Evolutionary conservation across 2,113 vertebrate species (phyloP).

Genomic region (Mormyrus iriodes): DNA sequence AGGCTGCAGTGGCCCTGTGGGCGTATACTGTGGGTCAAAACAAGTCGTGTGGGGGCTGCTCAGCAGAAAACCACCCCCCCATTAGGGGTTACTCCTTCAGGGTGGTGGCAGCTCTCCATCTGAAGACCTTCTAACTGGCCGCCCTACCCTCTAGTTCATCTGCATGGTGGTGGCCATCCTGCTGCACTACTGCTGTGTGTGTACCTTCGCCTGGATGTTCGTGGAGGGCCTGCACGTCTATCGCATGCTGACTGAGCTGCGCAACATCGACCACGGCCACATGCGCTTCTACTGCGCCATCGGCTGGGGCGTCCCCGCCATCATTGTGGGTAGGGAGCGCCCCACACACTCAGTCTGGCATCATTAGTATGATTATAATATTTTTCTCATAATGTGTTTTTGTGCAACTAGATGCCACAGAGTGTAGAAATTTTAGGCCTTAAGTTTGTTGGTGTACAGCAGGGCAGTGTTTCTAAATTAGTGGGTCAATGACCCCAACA

Average conservation of each 20-base stretch:
- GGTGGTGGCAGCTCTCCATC: not conserved
- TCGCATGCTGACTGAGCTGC: constrained; percentile 77
- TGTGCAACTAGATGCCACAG: not conserved
- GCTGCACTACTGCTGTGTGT: constrained; percentile 76
- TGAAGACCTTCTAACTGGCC: not conserved
- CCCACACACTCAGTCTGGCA: not conserved
- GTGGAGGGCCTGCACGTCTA: constrained; percentile 80
- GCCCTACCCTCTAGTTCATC: constrained; percentile 60
- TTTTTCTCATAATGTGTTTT: not conserved
- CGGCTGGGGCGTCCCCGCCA: constrained; percentile 77
- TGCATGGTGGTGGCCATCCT: constrained; percentile 75
- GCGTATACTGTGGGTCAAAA: not conserved
- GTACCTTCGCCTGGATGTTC: constrained; percentile 78
- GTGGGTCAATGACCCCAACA: too few relatives aligned
- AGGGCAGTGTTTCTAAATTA: too few relatives aligned
- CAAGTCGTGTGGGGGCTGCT: too few relatives aligned
- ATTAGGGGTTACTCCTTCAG: not conserved
- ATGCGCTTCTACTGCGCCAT: constrained; percentile 80
- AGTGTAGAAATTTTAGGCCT: not conserved
- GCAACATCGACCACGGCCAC: constrained; percentile 76
- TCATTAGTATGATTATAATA: not conserved
- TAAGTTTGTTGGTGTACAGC: not conserved
- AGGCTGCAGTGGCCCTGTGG: not conserved
- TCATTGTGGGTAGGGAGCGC: constrained; percentile 69
- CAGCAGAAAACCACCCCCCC: not conserved